phyloP scores from a whole-genome alignment of 2,113 vertebrate genomes.

The Phaethornis superciliosus region DNA sequence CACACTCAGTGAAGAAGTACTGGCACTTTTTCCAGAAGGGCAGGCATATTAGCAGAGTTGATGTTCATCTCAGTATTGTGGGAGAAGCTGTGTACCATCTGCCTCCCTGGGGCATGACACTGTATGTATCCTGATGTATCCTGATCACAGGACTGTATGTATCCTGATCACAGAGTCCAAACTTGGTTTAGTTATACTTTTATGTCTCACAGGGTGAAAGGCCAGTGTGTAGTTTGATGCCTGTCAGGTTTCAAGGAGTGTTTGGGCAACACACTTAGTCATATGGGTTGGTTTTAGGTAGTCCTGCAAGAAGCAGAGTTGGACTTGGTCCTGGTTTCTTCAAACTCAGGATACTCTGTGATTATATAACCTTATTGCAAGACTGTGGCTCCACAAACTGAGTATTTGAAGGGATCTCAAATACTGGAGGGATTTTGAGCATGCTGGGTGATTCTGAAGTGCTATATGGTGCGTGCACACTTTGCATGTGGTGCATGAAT shows the following conservation, averaged over 20 bases:
- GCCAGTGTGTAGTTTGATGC: not conserved
- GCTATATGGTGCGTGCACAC: fast-evolving
- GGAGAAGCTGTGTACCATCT: not conserved
- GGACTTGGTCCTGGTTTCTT: not conserved
- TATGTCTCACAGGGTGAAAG: not conserved
- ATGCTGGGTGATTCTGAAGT: not conserved
- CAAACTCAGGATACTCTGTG: not conserved
- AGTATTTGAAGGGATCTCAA: not conserved
- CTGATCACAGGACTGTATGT: not conserved
- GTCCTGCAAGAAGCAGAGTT: not conserved
- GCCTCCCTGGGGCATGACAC: not conserved
- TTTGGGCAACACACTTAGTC: not conserved
- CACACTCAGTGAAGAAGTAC: fast-evolving
- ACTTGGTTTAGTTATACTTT: not conserved
- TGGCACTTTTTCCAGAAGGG: not conserved
- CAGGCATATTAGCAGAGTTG: not conserved
- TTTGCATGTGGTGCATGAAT: not conserved
- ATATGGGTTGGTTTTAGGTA: not conserved
- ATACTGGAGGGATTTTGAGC: not conserved
- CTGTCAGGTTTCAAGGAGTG: not conserved
- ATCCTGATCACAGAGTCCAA: not conserved
- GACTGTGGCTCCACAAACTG: too few species aligned
- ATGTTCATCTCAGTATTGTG: not conserved
- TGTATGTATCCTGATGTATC: not conserved
- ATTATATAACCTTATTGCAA: not conserved